Evolutionary conservation across 2,113 vertebrate genomes (phyloP), one percentile per base, ranked within the genome.

Genomic region (Acrocephalus arundinaceus): DNA sequence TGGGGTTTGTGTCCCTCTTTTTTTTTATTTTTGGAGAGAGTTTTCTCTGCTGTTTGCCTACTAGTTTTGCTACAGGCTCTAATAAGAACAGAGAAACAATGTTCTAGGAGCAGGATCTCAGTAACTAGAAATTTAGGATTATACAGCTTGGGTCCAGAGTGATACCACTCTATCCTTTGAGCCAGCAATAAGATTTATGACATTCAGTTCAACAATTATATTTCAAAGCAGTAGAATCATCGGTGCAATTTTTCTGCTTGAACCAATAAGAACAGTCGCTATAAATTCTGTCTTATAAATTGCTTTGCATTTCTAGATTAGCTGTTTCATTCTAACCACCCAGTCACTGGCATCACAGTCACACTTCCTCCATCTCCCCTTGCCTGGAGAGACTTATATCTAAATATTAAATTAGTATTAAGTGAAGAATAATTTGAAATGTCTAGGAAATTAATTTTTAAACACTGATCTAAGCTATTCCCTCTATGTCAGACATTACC

Each of bases 341-440:
- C 37, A 67, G 54, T 72, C 62, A 85, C 39, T 85, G 81, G 57
- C 23, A 85, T 79, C 52, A 68, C 35, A 39, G 52, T 94, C 39
- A 79, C 24, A 67, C 4, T 35, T 85, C 25, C 27, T 71, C 54
- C 4, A 2, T 52, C 54, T 87, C 37, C 48, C 9, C 20, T 84
- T 93, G 77, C 58, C 61, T 8, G 10, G 68, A 73, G 78, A 87
- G 62, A 49, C 23, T 55, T 51, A 23, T 51, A 65, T 90, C 61
- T 83, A 88, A 85, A 87, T 75, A 93, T 71, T 87, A 90, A 85
- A 85, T 88, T 85, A 88, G 16, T 75, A 54, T 83, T 88, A 96
- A 92, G 71, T 87, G 79, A 85, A 54, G 58, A 89, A 93, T 91
- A 87, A 93, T 86, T 93, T 89, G 54, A 89, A 91, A 81, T 78